Base-by-base conservation (phyloP, 1,140 invertebrate genomes). In the Aphelenchoides besseyi region DNA sequence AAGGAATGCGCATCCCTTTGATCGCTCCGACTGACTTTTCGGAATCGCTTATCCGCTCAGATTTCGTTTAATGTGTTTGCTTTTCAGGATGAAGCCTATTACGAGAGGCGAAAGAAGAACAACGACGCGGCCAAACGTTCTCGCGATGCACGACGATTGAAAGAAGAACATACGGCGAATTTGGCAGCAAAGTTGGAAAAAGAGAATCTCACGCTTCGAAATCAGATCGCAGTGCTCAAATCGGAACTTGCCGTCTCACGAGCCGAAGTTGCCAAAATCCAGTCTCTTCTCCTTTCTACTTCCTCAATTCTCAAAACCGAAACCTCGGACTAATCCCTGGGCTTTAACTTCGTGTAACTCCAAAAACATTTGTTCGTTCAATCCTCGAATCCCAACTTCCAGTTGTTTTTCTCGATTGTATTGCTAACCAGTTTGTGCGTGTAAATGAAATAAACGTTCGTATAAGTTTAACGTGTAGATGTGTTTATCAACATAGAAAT, bases 121-220 rank as follows among this genome's bases (percentile, higher is more conserved):
- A 97, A 97, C 84, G 92, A 91, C 73, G 94, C 94, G 0, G 94
- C 94, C 0, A 97, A 97, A 85, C 88, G 92, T 68, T 95, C 92
- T 0, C 87, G 95, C 32, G 94, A 97, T 78, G 90, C 91, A 0
- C 87, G 94, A 68, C 88, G 92, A 77, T 89, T 90, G 9, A 93
- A 96, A 81, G 94, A 97, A 83, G 92, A 96, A 70, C 91, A 93
- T 79, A 91, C 95, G 18, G 92, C 93, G 0, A 91, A 95, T 52
- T 86, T 92, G 63, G 91, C 92, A 0, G 90, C 90, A 0, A 93
- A 90, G 74, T 86, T 96, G 1, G 92, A 95, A 85, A 89, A 90
- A 53, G 91, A 93, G 85, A 91, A 91, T 71, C 73, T 78, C 89
- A 0, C 88, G 88, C 82, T 92, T 29, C 87, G 88, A 33, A 88